Percentiles rank a stretch among this genome's conserved stretches.
Conservation (phyloP, 2,888 invertebrate genomes). For the Archips crataeganus region DNA sequence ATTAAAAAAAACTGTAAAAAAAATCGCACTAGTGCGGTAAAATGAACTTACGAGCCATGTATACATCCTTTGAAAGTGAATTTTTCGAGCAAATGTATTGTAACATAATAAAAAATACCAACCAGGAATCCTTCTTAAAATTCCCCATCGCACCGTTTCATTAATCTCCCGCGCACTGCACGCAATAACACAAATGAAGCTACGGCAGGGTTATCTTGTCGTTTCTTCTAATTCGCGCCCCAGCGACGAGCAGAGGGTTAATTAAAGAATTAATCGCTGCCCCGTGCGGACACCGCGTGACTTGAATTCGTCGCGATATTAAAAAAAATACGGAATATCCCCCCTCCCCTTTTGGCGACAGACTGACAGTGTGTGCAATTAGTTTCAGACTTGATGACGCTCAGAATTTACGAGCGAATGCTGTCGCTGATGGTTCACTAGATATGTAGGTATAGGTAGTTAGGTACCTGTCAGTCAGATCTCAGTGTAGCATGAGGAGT, state of each 20-base stretch:
- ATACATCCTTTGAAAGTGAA: no score
- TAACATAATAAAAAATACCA: conserved; percentile 17
- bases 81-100: no score
- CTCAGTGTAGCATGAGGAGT: not conserved
- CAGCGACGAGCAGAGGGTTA: conserved; percentile 68
- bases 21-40: no score
- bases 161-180: conserved; percentile 47
- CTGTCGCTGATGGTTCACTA: conserved; percentile 29
- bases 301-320: conserved; percentile 67
- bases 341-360: conserved; percentile 3
- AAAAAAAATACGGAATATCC: conserved; percentile 50
- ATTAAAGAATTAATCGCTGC: conserved; percentile 77
- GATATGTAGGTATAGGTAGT: not conserved
- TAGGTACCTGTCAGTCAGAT: not conserved
- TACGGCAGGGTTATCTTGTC: conserved; percentile 66
- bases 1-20: no score
- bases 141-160: conserved; percentile 56
- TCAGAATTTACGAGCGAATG: conserved; percentile 15
- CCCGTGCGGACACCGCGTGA: conserved; percentile 56
- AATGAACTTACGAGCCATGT: no score
- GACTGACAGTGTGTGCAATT: conserved; percentile 22
- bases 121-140: conserved; percentile 61
- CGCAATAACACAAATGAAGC: conserved; percentile 71
- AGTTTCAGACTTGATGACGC: conserved; percentile 28
- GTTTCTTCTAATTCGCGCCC: conserved; percentile 74